phyloP scores from a whole-genome alignment of 2,113 vertebrate species.

The Procavia capensis region DNA sequence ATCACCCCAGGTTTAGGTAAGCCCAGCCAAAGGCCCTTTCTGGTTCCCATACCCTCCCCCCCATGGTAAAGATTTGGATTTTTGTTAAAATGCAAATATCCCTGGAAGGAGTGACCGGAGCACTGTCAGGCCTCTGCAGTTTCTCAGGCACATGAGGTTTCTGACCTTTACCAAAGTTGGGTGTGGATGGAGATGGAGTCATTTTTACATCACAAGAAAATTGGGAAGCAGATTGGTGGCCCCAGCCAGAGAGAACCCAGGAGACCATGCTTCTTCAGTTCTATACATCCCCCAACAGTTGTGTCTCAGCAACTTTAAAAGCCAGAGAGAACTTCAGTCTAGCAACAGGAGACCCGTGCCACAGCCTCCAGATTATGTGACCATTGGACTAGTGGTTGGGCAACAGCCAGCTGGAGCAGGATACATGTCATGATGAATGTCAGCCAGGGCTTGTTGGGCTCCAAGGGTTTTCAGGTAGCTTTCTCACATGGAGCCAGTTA shows the following conservation, averaged over 20 bases:
- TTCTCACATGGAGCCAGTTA: background rate
- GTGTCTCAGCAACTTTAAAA: background rate
- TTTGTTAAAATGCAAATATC: background rate
- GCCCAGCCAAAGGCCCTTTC: background rate
- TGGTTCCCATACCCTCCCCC: background rate
- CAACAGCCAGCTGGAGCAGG: background rate
- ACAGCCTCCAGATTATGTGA: background rate
- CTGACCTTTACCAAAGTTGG: conserved; percentile 50
- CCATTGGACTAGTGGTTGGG: background rate
- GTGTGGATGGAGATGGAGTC: background rate
- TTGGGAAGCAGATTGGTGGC: background rate
- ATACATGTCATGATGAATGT: background rate
- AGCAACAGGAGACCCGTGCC: background rate
- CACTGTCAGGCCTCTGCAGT: background rate
- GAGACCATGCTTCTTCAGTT: background rate
- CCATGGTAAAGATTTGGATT: background rate
- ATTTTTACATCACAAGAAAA: background rate
- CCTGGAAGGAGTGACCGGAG: background rate
- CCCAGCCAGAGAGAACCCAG: background rate
- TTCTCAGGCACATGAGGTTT: background rate
- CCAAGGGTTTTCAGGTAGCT: background rate
- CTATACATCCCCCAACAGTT: background rate
- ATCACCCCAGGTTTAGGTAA: conserved; percentile 48
- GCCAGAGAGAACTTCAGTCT: background rate
- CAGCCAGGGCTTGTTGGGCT: background rate